Evolutionary conservation across 2,888 invertebrate species (phyloP).

Genomic region (Celastrina argiolus): DNA sequence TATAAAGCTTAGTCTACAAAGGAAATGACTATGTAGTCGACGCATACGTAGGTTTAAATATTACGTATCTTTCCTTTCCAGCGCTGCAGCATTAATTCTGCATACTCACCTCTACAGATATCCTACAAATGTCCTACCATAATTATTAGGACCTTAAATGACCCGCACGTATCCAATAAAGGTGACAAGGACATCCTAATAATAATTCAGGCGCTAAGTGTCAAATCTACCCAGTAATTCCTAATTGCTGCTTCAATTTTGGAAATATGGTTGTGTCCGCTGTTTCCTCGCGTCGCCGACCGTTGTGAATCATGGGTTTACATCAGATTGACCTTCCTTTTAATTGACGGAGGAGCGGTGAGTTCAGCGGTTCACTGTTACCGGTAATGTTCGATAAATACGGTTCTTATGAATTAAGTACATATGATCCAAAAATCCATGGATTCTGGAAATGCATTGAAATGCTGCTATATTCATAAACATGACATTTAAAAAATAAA

Average conservation of each 20-base stretch:
- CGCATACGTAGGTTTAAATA: too few species aligned
- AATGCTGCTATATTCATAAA: too few species aligned
- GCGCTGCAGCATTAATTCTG: too few species aligned
- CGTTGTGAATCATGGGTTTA: slow-evolving; percentile 13
- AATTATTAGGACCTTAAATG: background rate
- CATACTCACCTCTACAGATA: background rate
- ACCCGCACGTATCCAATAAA: background rate
- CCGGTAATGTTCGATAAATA: too few species aligned
- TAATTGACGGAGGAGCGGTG: background rate
- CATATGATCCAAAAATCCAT: too few species aligned
- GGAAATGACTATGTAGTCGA: too few species aligned
- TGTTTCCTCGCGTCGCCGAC: background rate
- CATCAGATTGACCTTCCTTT: slow-evolving; percentile 11
- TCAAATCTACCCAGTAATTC: background rate
- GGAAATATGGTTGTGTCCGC: background rate
- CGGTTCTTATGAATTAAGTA: too few species aligned
- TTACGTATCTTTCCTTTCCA: too few species aligned
- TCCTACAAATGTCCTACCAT: background rate
- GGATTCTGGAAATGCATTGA: too few species aligned
- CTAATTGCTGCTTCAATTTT: slow-evolving; percentile 16
- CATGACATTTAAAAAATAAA: too few species aligned
- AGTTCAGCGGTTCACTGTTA: too few species aligned
- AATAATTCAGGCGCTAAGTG: background rate
- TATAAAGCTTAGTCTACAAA: too few species aligned
- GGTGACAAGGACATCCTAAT: slow-evolving; percentile 7